These are phyloP conservation scores for Tadarida brasiliensis DNA, from an alignment of 2,797 vertebrate species.

Conservation along the genomic window DNA sequence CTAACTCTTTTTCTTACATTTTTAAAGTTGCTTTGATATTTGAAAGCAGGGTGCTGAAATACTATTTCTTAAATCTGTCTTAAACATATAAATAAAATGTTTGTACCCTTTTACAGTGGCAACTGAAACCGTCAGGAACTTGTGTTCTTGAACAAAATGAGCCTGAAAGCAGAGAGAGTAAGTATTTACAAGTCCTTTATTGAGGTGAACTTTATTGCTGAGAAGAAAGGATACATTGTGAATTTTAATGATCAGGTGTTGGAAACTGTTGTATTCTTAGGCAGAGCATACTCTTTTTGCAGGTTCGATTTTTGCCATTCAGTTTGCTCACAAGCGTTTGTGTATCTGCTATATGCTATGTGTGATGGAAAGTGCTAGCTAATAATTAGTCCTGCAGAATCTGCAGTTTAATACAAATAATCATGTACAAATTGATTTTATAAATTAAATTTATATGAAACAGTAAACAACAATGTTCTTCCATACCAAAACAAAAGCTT, in stretches of 20 bases:
- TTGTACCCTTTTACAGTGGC: conserved; percentile 91
- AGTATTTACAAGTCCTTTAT: conserved; percentile 77
- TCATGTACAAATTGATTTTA: conserved; percentile 22
- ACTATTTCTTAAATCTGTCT: conserved; percentile 26
- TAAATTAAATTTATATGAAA: conserved; percentile 53
- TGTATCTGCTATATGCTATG: neutral
- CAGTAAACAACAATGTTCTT: neutral
- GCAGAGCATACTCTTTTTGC: neutral
- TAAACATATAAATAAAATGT: conserved; percentile 56
- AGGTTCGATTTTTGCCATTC: conserved; percentile 29
- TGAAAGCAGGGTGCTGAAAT: conserved; percentile 26
- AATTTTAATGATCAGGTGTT: neutral
- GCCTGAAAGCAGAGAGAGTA: conserved; percentile 85
- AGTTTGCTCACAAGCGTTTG: neutral
- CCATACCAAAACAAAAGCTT: conserved; percentile 7
- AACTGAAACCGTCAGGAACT: conserved; percentile 85
- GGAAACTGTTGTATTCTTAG: neutral
- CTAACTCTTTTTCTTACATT: conserved; percentile 3
- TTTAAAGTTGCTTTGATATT: conserved; percentile 51
- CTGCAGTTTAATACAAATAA: conserved; percentile 50
- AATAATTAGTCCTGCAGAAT: neutral
- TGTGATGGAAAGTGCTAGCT: neutral
- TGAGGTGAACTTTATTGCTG: neutral
- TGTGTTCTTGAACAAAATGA: conserved; percentile 80
- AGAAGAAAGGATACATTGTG: neutral